Conservation (phyloP, 2,797 vertebrate genomes). For the Lagorchestes hirsutus region DNA sequence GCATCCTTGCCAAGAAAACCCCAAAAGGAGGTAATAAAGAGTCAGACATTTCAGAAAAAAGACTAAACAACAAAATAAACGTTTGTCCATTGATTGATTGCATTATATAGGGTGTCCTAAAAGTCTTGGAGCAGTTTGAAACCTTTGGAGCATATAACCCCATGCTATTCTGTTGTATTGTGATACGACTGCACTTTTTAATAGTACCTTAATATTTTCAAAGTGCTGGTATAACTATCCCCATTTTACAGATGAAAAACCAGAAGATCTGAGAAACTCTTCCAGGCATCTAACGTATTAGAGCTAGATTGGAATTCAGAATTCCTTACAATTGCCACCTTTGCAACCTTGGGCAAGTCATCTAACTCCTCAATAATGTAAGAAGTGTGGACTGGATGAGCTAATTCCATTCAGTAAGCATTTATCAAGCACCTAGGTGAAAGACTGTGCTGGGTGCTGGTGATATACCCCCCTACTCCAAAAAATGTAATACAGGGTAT, state of each 20-base stretch:
- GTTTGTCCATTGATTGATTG: background rate
- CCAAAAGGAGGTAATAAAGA: background rate
- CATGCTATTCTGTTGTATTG: no score
- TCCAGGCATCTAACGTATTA: background rate
- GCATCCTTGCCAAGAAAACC: background rate
- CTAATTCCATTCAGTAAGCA: background rate
- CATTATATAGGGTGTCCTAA: background rate
- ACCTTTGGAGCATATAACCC: background rate
- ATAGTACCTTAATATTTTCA: background rate
- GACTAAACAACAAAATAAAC: background rate
- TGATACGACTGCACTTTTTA: background rate
- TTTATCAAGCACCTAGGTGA: background rate
- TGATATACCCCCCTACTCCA: background rate
- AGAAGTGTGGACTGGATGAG: background rate
- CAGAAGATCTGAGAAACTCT: background rate
- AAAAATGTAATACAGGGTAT: background rate
- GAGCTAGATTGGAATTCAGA: background rate
- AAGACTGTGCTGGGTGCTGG: background rate
- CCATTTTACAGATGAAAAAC: background rate
- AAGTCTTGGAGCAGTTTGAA: background rate
- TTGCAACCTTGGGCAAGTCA: background rate
- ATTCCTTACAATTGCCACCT: background rate
- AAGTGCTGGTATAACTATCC: background rate
- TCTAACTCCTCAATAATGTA: background rate
- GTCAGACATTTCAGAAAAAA: background rate